Base-by-base conservation (phyloP, 2,113 vertebrate species). In the Amazona vittata region DNA sequence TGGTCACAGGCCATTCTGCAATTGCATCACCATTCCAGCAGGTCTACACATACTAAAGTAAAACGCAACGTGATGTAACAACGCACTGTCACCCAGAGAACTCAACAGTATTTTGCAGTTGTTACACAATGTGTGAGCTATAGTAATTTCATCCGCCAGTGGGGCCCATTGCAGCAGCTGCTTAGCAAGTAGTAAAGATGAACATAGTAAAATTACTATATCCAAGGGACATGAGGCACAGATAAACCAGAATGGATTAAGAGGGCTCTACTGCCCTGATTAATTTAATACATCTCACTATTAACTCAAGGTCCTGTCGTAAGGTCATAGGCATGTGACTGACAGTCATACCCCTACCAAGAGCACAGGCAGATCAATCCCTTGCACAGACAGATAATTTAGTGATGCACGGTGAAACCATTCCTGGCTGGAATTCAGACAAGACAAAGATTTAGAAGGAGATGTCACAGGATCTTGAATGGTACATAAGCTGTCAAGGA, bases 1-100 rank as follows among this genome's bases (percentile, higher is more conserved):
- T 83, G 60, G n/a, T 16, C 60, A 15, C 0, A 22, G 7, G 5
- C 49, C 41, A 15, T 0, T 3, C 41, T 31, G 65, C 71, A 37
- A 89, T 31, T 3, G 22, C 53, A 68, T 8, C 57, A 6, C 43
- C 59, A 3, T 7, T 69, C 70, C 69, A 64, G 82, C 1, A 67
- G 75, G n/a, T 6, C 20, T 5, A 5, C 1, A 35, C 16, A 5
- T 22, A 12, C 11, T 10, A 7, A 41, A 83, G 68, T 3, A 7
- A 44, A 25, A 8, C 5, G 22, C 59, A 59, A 18, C 3, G 0
- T 1, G 6, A 33, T 8, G 28, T 3, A 20, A 5, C 4, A n/a
- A 20, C 39, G 71, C 59, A 15, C 17, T 8, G 44, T 1, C 43
- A 79, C 11, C 37, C 91, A 19, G 52, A 47, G 44, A n/a, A 26